phyloP scores from a whole-genome alignment of 2,113 vertebrate species.

The Canis aureus region DNA sequence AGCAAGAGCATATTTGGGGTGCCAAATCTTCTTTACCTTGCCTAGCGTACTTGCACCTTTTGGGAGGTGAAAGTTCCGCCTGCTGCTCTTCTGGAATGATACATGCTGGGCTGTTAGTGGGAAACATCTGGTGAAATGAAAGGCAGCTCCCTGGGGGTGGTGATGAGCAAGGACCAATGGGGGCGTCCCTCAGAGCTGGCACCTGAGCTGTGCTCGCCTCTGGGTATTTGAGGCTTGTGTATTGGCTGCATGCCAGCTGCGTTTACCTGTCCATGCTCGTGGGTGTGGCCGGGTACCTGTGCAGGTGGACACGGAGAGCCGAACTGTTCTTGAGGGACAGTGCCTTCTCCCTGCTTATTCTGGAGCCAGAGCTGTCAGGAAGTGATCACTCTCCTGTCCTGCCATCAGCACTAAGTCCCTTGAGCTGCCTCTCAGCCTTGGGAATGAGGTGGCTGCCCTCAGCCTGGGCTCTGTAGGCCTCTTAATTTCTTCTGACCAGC shows the following conservation, averaged over 20 bases:
- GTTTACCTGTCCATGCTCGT: rapidly evolving
- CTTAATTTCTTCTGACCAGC: neutral
- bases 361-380: neutral
- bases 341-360: neutral
- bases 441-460: neutral
- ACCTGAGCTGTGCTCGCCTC: neutral
- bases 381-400: rapidly evolving
- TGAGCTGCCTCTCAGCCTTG: neutral
- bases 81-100: neutral
- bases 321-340: neutral
- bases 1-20: neutral
- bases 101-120: neutral
- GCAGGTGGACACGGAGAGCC: neutral
- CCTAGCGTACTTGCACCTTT: rapidly evolving
- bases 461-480: neutral
- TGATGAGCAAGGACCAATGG: neutral
- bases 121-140: neutral
- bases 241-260: rapidly evolving
- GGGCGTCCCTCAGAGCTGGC: neutral
- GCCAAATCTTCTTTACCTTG: neutral
- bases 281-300: neutral
- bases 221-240: no score
- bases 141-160: neutral
- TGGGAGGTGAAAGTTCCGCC: neutral
- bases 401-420: no score